Base-by-base conservation (phyloP, 2,888 invertebrate genomes). In the Nowickia ferox region DNA sequence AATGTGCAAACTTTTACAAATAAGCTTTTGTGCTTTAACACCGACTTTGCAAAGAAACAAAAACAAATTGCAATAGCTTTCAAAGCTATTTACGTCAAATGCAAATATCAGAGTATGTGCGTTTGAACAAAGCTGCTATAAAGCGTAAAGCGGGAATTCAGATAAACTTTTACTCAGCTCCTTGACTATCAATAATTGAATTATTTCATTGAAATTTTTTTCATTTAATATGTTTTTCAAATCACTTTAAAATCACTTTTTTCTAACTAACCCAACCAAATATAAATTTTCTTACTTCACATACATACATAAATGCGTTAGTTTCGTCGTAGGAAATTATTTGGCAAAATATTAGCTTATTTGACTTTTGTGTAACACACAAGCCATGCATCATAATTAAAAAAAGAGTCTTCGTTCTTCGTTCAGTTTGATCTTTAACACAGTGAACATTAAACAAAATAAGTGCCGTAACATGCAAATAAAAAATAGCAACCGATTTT, bases 331-430 rank as follows among this genome's bases (percentile, higher is more conserved):
- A 30, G 30, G 30, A 30, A 48, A 59, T 44, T 51, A 51, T 83
- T 72, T 68, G 59, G 1, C 59, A 51, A 77, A 66, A 72, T 59
- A 65, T 71, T 65, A 63, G 65, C 48, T 83, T 19, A 53, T 77
- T 71, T 72, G 65, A 72, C 77, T 72, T 83, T 55, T 44, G 38
- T 63, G 40, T 38, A 76, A 40, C 81, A 61, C 63, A 59, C 38
- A 74, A 66, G 55, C 13, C 42, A 80, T 84, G 76, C 76, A 80
- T 80, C 80, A 84, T 84, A 84, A 84, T 80, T 84, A 84, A 71
- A 66, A 65, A 30, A 30, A 30, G 30, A 30, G 6, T 30, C 30
- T 30, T 6, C 22, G 65, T 30, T 42, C n/a, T 72, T 61, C 61
- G 17, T 77, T 15, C 76, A 71, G 19, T 42, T 51, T 66, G 71